phyloP scores from a whole-genome alignment of 2,113 vertebrate genomes.

The Hippocampus zosterae region DNA sequence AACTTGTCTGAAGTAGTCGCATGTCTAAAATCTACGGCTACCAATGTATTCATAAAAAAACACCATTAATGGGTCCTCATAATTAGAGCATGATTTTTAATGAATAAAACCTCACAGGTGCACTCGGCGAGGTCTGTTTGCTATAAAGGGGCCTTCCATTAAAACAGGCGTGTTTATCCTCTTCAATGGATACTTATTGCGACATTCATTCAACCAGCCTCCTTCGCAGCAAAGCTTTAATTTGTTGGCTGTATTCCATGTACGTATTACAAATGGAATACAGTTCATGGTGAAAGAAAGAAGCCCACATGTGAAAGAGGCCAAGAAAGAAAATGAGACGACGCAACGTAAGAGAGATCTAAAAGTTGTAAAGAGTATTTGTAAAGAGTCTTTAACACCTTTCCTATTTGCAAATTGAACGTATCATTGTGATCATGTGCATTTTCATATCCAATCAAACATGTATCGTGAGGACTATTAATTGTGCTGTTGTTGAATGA shows the following conservation, averaged over 20 bases:
- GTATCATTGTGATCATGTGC: neutral
- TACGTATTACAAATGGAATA: conserved; percentile 9
- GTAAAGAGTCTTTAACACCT: neutral
- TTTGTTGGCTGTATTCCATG: conserved; percentile 35
- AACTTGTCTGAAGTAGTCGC: neutral
- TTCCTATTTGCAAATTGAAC: neutral
- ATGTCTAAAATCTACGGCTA: neutral
- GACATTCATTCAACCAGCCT: conserved; percentile 54
- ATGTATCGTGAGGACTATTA: neutral
- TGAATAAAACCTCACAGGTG: conserved; percentile 17
- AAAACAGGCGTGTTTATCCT: conserved; percentile 27
- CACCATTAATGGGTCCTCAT: neutral
- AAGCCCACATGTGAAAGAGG: neutral
- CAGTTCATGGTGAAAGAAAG: conserved; percentile 25
- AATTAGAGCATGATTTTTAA: conserved; percentile 3
- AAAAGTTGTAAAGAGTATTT: neutral
- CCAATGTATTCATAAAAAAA: conserved; percentile 1
- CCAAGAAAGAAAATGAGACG: neutral
- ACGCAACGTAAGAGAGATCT: neutral
- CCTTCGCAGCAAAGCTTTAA: conserved; percentile 51
- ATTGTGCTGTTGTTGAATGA: neutral
- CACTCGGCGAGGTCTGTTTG: conserved; percentile 28
- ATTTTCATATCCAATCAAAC: neutral
- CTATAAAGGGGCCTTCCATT: conserved; percentile 31
- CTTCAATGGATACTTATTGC: conserved; percentile 58